Base-by-base conservation (phyloP, 2,888 invertebrate species). In the Frankliniella intonsa region DNA sequence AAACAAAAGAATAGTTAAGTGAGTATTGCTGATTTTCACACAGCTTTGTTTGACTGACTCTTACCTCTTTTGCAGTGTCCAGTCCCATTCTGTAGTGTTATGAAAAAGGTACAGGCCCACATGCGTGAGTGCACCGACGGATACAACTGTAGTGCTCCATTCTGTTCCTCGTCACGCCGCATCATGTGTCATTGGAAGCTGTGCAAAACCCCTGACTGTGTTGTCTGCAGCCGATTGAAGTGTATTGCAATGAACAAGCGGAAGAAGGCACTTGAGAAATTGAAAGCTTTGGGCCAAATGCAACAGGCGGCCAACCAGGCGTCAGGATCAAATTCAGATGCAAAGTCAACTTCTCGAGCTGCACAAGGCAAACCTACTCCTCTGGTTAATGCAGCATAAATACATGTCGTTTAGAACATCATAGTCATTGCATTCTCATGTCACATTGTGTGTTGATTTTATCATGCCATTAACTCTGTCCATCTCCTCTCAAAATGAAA, bases 141-240 rank as follows among this genome's bases (percentile, higher is more conserved):
- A 9, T 76, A 76, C 25, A 76, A 22, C 25, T 76, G 69, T 22
- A 25, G 22, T 10, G 69, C 69, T 10, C 69, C 69, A 12, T 76
- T 76, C 69, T 76, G 69, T 10, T 76, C 69, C 69, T 76, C 69
- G 10, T 76, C 69, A 8, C 22, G 69, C 11, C 69, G 69, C 11
- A 76, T 76, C 22, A 76, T 76, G 69, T 76, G 69, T 25, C 69
- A 76, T 12, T 76, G 69, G 69, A 76, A 76, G 25, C 69, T 25
- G 10, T 76, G 69, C 69, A 76, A 76, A 25, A 76, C 69, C 22
- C 22, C 69, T 8, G 69, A 76, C 25, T 76, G 69, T 25, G 69
- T 76, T 76, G 69, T 76, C 11, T 76, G 69, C 69, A 76, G 69
- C 10, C 69, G 69, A 5, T 25, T 76, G 25, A 76, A 76, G 25